Conservation (phyloP, 1,140 invertebrate species). For the Wasmannia auropunctata region DNA sequence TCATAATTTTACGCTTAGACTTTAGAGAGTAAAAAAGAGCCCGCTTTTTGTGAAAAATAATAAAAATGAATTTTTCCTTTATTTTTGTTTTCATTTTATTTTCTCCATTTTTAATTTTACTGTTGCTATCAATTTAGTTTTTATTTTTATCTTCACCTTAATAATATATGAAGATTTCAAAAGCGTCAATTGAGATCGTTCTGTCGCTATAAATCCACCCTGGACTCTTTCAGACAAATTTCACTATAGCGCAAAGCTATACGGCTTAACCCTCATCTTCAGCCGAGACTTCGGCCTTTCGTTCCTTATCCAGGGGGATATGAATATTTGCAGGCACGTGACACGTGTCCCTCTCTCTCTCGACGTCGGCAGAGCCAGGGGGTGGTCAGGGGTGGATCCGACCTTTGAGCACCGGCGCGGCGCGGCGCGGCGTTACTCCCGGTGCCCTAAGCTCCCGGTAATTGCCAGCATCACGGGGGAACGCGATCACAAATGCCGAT, state of each 20-base stretch:
- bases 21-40: background rate
- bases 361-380: background rate
- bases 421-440: conserved; percentile 10
- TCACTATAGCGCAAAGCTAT: background rate
- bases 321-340: conserved; percentile 51
- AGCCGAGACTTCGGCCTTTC: conserved; percentile 1
- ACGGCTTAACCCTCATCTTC: background rate
- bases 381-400: conserved; percentile 32
- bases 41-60: too few relatives aligned
- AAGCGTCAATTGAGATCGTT: background rate
- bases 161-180: background rate
- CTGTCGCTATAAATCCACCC: background rate
- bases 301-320: background rate
- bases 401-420: conserved; percentile 24
- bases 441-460: conserved; percentile 45
- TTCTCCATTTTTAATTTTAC: background rate
- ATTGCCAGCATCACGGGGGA: conserved; percentile 53
- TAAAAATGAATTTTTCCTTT: background rate
- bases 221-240: background rate
- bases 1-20: background rate
- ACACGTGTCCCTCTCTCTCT: conserved; percentile 37
- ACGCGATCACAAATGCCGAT: conserved; percentile 51
- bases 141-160: background rate
- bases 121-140: background rate
- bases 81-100: background rate